Evolutionary conservation across 2,113 vertebrate genomes (phyloP), one percentile per base, ranked within the genome.

Genomic region (Prietella phreatophila): DNA sequence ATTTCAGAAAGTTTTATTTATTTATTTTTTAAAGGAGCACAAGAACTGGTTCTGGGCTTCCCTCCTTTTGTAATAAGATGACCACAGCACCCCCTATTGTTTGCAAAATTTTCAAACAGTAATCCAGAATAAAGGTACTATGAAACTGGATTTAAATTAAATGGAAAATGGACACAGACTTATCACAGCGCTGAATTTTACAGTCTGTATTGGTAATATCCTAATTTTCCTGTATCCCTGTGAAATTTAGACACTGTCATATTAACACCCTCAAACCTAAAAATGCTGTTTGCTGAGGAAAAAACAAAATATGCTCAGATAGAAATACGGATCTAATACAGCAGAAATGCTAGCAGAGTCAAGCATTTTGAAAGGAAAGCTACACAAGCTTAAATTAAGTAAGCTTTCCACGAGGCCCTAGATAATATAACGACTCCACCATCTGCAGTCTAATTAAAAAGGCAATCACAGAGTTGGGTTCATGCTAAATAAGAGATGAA

Each of bases 381-480:
- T 82, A 33, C 65, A 85, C 63, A 56, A 85, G 67, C 76, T 58
- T 76, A 85, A 78, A 39, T 33, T 80, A 86, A 86, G 53, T 47
- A 86, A 86, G 53, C 69, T 69, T 81, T 88, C 83, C 58, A 82
- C 22, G 36, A 82, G 76, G 73, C 88, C 42, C 9, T 71, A 81
- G 65, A 88, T 88, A 71, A 88, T 88, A 88, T 90, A 87, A 86
- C 60, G 56, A 87, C 81, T 87, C 81, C 50, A 53, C 87, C 88
- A 91, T 90, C 87, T 90, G 88, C 84, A 84, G 85, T 84, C 84
- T 91, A 88, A 89, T 91, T 91, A 90, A 92, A 91, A 91, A 83
- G 87, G 67, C 83, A 83, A 89, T 92, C 87, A 87, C 78, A 81
- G 83, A 89, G 86, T 69, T 84, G 82, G 69, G 84, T 84, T 87